Evolutionary conservation across 30 jellyfish, hydroid and myxozoan genomes (phyloP).

Genomic region (Morbakka virulenta): DNA sequence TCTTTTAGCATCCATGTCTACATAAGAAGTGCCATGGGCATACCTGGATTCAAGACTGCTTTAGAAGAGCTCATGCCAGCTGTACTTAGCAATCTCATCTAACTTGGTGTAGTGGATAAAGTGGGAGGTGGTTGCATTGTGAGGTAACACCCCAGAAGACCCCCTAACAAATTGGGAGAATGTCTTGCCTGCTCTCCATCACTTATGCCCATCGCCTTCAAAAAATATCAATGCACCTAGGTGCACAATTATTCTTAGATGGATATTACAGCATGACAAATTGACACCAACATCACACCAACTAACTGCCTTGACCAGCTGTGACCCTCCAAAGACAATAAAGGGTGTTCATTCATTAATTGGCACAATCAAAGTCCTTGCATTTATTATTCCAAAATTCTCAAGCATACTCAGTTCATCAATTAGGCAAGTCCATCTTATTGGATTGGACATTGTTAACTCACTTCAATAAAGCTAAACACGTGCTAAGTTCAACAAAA

Average conservation of each 20-base stretch:
- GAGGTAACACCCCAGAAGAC: too few species aligned
- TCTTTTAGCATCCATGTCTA: constrained; percentile 53
- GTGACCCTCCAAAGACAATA: not conserved
- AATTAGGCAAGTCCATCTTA: constrained; percentile 9
- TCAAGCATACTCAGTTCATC: constrained; percentile 7
- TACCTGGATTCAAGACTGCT: constrained; percentile 75
- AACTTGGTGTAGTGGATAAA: constrained; percentile 36
- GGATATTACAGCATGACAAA: too few species aligned
- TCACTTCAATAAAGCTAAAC: constrained; percentile 3
- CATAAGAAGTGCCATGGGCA: constrained; percentile 64
- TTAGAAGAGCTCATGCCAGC: constrained; percentile 56
- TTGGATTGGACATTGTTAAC: not conserved
- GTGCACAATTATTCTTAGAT: too few species aligned
- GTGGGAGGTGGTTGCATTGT: too few species aligned
- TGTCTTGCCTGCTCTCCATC: too few species aligned
- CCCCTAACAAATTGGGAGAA: too few species aligned
- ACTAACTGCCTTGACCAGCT: too few species aligned
- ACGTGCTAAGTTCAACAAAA: not conserved
- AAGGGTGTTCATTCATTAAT: constrained; percentile 3
- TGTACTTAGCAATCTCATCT: constrained; percentile 31
- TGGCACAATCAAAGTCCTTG: constrained; percentile 30
- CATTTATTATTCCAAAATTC: not conserved
- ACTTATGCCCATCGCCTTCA: too few species aligned
- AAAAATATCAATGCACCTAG: too few species aligned
- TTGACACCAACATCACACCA: too few species aligned